Evolutionary conservation across 1,140 invertebrate genomes (phyloP).

Genomic region (Bombus turneri): DNA sequence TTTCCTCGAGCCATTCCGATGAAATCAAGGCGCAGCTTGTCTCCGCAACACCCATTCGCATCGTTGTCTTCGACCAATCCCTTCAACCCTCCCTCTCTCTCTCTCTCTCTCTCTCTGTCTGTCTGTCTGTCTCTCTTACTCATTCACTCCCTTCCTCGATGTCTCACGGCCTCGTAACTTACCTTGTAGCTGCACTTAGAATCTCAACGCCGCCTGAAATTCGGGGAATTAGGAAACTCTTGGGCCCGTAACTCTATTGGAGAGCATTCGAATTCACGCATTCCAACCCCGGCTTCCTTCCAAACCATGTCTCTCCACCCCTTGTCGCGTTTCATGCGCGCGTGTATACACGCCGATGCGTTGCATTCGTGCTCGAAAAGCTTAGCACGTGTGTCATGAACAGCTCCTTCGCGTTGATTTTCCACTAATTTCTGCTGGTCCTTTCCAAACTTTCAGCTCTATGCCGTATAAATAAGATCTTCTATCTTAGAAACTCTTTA

Average conservation of each 20-base stretch:
- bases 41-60: background rate
- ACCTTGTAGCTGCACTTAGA: conserved; percentile 47
- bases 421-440: background rate
- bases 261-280: conserved; percentile 54
- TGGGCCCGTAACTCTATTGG: conserved; percentile 52
- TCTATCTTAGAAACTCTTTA: too few species aligned
- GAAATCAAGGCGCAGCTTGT: conserved; percentile 45
- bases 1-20: conserved; percentile 42
- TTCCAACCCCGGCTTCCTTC: background rate
- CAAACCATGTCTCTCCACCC: background rate
- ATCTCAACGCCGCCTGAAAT: conserved; percentile 50
- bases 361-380: conserved; percentile 35
- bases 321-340: background rate
- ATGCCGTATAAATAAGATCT: too few species aligned
- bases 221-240: conserved; percentile 54
- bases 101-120: too few species aligned
- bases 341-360: conserved; percentile 33
- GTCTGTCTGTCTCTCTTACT: background rate
- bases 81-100: background rate
- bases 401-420: background rate
- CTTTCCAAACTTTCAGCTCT: background rate
- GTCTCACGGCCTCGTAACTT: conserved; percentile 46
- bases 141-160: background rate
- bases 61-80: background rate
- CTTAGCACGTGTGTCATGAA: conserved; percentile 37